Base-by-base conservation (phyloP, 35 echinoderm and acorn worm genomes). In the Strongylocentrotus purpuratus region DNA sequence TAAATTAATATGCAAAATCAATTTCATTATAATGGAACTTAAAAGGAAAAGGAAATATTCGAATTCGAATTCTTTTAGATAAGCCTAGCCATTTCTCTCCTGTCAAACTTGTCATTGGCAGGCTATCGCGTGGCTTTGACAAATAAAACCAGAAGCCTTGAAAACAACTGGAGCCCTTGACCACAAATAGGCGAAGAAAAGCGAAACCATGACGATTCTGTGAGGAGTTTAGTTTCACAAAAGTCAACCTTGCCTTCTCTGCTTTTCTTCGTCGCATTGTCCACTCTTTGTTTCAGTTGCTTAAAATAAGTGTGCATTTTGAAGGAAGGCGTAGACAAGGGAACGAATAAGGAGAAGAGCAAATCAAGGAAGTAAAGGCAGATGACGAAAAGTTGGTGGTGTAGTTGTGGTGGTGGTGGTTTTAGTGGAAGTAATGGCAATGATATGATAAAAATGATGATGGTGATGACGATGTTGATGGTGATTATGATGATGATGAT, bases 101-200 rank as follows among this genome's bases (percentile, higher is more conserved):
- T 78, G 20, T 22, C 25, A 22, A 25, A 22, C 65, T 78, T 78
- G 65, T 78, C 65, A 28, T 28, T 78, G 65, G 28, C 20, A 78
- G 25, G 65, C 65, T 78, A 78, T 78, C 65, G 25, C 65, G 28
- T 78, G 65, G 25, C 65, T n/a, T 28, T 78, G 65, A 78, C 18
- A 78, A 78, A 78, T 78, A 78, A 78, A n/a, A 78, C 65, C 65
- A 78, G 65, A 78, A 78, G 65, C 65, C 65, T 78, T 78, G 15
- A 28, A 78, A 78, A 78, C 65, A 78, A 78, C 65, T 5, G 65
- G 20, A 78, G 65, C 65, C 65, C 65, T 78, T 78, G 65, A 78
- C 20, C 65, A 78, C 65, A n/a, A 7, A n/a, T 22, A 78, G 65
- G 65, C 20, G 65, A 78, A 25, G 65, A 78, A 78, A 78, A n/a